phyloP scores from a whole-genome alignment of 1,140 invertebrate species.

The Formica exsecta region DNA sequence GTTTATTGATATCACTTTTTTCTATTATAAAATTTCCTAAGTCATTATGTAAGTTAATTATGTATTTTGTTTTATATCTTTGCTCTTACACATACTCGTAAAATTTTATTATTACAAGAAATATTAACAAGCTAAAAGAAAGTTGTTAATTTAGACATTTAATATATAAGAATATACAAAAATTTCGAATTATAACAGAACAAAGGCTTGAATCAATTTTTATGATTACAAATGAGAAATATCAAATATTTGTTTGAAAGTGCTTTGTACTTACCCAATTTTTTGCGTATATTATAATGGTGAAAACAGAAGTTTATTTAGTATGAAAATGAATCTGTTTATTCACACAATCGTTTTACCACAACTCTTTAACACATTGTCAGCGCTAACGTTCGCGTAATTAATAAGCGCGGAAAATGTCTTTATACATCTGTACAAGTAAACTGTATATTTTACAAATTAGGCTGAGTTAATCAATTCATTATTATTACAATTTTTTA shows the following conservation, averaged over 20 bases:
- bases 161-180: neutral
- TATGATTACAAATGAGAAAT: neutral
- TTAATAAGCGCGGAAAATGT: constrained; percentile 4
- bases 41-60: neutral
- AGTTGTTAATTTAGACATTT: neutral
- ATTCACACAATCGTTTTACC: constrained; percentile 35
- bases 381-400: constrained; percentile 10
- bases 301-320: constrained; percentile 7
- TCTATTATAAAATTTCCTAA: too few relatives aligned
- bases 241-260: neutral
- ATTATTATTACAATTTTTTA: neutral
- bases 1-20: too few relatives aligned
- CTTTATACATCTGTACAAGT: neutral
- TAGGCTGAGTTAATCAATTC: neutral
- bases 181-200: neutral
- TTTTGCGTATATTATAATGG: neutral
- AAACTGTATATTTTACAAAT: neutral
- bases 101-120: neutral
- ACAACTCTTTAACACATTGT: constrained; percentile 28
- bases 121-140: neutral
- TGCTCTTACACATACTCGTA: neutral
- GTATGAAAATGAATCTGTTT: constrained; percentile 34
- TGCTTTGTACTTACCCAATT: constrained; percentile 36
- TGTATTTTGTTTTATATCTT: neutral
- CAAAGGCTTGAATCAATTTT: neutral